Conservation (phyloP, 2,888 invertebrate genomes). For the Cordilura impudica region DNA sequence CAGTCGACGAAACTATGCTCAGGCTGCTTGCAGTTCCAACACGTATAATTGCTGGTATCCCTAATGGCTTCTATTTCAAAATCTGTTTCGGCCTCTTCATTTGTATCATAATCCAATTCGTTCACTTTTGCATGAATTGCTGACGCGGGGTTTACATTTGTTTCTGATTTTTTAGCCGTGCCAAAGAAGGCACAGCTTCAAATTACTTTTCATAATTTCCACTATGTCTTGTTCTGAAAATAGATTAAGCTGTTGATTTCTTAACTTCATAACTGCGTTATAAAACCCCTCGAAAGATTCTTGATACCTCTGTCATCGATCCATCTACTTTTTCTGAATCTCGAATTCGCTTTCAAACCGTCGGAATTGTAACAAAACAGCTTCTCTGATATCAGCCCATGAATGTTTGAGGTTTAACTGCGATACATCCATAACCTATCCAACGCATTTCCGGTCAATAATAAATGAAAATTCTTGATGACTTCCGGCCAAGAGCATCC, state of each 20-base stretch:
- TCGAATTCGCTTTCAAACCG: neutral
- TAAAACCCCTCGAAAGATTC: neutral
- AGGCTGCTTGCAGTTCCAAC: neutral
- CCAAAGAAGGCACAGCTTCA: neutral
- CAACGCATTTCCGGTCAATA: neutral
- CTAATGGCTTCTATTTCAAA: neutral
- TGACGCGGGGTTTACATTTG: neutral
- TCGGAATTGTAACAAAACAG: neutral
- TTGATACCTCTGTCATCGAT: neutral
- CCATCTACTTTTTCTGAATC: neutral
- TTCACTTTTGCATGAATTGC: neutral
- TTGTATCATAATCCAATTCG: neutral
- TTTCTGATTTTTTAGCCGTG: neutral
- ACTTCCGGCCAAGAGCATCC: too few relatives aligned
- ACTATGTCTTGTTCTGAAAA: neutral
- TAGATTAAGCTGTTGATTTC: neutral
- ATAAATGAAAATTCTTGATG: neutral
- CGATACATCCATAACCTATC: neutral
- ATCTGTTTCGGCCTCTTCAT: neutral
- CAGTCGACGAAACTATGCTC: neutral
- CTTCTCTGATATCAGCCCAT: neutral
- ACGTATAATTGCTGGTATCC: neutral
- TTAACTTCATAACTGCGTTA: neutral
- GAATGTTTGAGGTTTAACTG: too few relatives aligned
- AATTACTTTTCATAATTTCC: neutral